Conservation (phyloP, 2,113 vertebrate genomes). For the Irena cyanogastra region DNA sequence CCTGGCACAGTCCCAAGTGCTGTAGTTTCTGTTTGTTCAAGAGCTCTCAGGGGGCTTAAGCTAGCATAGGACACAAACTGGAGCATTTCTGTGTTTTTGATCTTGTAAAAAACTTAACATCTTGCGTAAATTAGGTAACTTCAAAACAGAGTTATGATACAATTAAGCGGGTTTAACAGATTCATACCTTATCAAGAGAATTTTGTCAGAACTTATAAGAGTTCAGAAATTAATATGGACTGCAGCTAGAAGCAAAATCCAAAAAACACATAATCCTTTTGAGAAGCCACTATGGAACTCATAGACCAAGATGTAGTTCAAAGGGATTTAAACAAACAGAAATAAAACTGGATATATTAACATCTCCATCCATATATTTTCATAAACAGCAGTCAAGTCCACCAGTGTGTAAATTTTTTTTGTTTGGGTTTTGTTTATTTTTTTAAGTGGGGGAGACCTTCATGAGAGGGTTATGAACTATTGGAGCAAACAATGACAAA, state of each 20-base stretch:
- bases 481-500: background rate
- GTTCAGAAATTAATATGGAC: background rate
- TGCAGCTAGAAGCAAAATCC: background rate
- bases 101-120: background rate
- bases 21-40: background rate
- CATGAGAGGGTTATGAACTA: background rate
- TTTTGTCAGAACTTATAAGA: background rate
- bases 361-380: background rate
- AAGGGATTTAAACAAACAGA: background rate
- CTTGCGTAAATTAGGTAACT: background rate
- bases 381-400: background rate
- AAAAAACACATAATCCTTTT: background rate
- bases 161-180: background rate
- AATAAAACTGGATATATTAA: background rate
- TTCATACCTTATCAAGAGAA: background rate
- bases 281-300: background rate
- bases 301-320: background rate
- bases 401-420: background rate
- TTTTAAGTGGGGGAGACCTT: background rate
- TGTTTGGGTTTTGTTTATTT: background rate
- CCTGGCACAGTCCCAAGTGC: background rate
- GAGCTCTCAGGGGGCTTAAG: background rate
- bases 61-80: background rate
- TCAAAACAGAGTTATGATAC: background rate
- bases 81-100: background rate